Conservation (phyloP, 2,888 invertebrate species). For the Catocala sponsa region DNA sequence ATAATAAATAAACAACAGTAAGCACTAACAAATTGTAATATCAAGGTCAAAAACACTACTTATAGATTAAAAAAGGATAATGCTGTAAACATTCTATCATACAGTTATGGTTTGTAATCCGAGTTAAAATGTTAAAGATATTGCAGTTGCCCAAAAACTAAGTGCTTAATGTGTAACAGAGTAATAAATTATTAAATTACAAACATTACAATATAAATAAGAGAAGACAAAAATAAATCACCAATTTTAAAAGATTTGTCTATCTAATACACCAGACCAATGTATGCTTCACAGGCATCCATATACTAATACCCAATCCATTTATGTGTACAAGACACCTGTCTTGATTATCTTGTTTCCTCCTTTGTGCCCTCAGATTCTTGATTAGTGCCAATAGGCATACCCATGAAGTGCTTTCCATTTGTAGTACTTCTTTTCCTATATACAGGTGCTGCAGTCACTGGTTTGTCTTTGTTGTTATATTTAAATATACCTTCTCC, state of each 20-base stretch:
- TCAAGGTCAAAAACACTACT: not conserved
- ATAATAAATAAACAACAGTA: constrained; percentile 9
- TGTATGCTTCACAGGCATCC: not conserved
- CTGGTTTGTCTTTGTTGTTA: constrained; percentile 88
- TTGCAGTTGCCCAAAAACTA: not conserved
- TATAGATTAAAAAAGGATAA: not conserved
- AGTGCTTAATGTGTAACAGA: not conserved
- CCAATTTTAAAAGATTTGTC: constrained; percentile 1
- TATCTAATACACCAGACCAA: not conserved
- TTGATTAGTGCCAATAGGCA: constrained; percentile 89
- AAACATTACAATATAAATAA: not conserved
- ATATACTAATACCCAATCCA: constrained; percentile 16
- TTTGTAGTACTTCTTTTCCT: constrained; percentile 82
- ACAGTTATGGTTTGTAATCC: too few relatives aligned
- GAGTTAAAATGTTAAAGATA: too few relatives aligned
- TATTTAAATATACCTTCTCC: constrained; percentile 94
- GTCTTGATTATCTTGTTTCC: constrained; percentile 66
- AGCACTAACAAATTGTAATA: constrained; percentile 15
- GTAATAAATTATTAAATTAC: not conserved
- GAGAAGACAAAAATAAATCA: not conserved
- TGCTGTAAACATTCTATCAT: not conserved
- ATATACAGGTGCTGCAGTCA: constrained; percentile 64
- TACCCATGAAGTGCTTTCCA: constrained; percentile 93
- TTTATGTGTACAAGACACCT: too few relatives aligned
- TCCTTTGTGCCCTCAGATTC: constrained; percentile 70